phyloP scores from a whole-genome alignment of 2,113 vertebrate species.

The Emydocephalus ijimae region DNA sequence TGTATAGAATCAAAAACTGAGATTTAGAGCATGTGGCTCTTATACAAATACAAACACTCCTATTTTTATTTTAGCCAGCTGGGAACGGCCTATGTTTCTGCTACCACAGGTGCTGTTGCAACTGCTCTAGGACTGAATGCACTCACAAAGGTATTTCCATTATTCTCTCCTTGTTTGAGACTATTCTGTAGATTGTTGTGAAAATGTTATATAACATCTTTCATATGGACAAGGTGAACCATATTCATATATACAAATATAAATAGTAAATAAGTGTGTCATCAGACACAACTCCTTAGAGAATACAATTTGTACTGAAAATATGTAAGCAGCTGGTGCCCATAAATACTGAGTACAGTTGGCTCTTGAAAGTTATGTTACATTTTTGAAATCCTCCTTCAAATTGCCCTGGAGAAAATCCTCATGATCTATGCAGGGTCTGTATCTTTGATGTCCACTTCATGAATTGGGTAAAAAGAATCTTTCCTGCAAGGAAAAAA shows the following conservation, averaged over 20 bases:
- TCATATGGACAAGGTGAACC: neutral
- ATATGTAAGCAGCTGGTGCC: neutral
- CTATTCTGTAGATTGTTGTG: neutral
- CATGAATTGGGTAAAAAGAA: neutral
- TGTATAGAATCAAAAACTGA: neutral
- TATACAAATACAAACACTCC: conserved; percentile 22
- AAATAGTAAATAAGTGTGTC: neutral
- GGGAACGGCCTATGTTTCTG: conserved; percentile 93
- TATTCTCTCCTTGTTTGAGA: neutral
- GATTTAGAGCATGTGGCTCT: neutral
- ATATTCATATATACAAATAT: neutral
- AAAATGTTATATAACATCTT: neutral
- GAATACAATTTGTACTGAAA: neutral
- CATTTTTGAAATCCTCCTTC: neutral
- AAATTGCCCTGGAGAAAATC: neutral
- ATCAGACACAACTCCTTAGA: neutral
- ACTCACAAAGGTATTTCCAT: conserved; percentile 85
- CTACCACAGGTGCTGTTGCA: conserved; percentile 91
- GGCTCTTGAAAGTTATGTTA: neutral
- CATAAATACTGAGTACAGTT: neutral
- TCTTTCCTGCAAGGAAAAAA: neutral
- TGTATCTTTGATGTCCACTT: neutral
- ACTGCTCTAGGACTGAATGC: conserved; percentile 96
- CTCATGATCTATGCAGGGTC: neutral
- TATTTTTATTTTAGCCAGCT: conserved; percentile 83